Evolutionary conservation across 2,797 vertebrate species (phyloP).

Genomic region (Poeciliopsis infans): DNA sequence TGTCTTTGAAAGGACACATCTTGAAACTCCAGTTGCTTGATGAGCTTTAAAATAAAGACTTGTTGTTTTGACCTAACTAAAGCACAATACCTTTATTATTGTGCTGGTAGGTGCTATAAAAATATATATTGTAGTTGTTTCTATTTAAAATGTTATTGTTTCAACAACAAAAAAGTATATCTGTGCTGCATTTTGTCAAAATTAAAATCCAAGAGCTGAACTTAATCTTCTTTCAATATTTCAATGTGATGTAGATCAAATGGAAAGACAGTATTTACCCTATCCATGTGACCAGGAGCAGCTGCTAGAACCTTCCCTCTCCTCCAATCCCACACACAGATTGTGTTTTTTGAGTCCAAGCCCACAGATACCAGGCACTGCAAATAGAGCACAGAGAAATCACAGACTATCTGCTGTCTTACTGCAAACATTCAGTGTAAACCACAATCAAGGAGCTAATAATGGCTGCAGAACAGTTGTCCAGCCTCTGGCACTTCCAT

Average conservation of each 20-base stretch:
- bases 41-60: neutral
- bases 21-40: neutral
- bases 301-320: conserved; percentile 93
- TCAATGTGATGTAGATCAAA: conserved; percentile 42
- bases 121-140: neutral
- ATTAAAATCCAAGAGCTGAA: neutral
- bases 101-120: neutral
- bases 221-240: neutral
- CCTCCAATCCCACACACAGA: conserved; percentile 99
- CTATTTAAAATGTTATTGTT: neutral
- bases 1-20: neutral
- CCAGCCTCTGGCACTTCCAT: conserved; percentile 66
- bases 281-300: conserved; percentile 96
- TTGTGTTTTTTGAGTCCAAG: conserved; percentile 98
- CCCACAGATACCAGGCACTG: conserved; percentile 98
- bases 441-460: conserved; percentile 61
- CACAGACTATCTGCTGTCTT: conserved; percentile 49
- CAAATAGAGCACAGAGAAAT: conserved; percentile 62
- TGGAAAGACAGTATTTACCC: conserved; percentile 83
- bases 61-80: neutral
- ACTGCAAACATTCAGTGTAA: conserved; percentile 40
- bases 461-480: conserved; percentile 71
- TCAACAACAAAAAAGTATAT: too few species aligned
- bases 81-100: neutral
- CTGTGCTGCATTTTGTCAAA: neutral